A percentile compares a stretch with the other conserved stretches of the same genome.
phyloP scores from a whole-genome alignment of 2,113 vertebrate genomes.

The Vireo altiloquus region DNA sequence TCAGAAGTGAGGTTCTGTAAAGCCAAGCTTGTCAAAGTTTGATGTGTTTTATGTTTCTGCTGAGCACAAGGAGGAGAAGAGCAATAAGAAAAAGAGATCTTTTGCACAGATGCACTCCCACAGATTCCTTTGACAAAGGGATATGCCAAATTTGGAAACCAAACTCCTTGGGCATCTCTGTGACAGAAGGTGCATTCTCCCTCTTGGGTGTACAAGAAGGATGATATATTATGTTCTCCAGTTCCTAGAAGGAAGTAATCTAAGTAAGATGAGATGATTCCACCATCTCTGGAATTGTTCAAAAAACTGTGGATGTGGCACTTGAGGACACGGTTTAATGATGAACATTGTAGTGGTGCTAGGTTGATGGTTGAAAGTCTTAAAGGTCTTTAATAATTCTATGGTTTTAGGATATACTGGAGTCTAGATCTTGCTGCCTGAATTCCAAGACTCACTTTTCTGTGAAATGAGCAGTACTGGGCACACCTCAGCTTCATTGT shows the following conservation, averaged over 20 bases:
- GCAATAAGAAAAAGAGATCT: background rate
- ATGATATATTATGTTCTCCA: background rate
- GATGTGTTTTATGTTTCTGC: background rate
- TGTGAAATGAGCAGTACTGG: background rate
- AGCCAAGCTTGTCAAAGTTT: background rate
- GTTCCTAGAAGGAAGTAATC: background rate
- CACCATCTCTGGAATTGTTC: background rate
- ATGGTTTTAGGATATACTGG: background rate
- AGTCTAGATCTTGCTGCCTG: accelerated
- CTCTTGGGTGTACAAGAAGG: background rate
- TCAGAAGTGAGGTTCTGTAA: background rate
- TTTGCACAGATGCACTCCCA: background rate
- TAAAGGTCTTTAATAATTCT: background rate
- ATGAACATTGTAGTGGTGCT: background rate
- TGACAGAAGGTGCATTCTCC: background rate
- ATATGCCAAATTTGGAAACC: background rate
- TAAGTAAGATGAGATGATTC: background rate
- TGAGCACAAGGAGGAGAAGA: background rate
- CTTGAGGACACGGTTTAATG: background rate
- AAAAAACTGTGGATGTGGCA: background rate
- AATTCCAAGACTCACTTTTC: background rate
- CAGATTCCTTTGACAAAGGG: background rate
- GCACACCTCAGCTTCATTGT: background rate
- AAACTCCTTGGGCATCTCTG: background rate
- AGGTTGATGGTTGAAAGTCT: too few relatives aligned